Base-by-base conservation (phyloP, 2,113 vertebrate genomes). In the Ageneiosus marmoratus region DNA sequence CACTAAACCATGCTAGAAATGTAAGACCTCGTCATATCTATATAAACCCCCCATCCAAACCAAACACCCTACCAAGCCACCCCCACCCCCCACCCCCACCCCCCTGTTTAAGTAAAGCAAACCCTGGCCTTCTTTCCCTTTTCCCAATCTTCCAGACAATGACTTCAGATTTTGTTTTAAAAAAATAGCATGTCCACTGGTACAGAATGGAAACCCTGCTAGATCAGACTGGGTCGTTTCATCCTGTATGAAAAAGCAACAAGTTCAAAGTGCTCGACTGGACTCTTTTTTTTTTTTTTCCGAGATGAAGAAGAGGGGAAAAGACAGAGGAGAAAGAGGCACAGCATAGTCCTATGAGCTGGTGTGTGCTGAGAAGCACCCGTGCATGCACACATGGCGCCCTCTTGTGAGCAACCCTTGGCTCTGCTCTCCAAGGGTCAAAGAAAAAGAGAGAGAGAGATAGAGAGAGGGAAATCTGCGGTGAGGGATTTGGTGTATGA, bases 201-300 rank as follows among this genome's bases (percentile, higher is more conserved):
- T 88, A 81, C 77, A 88, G 80, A 89, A 48, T 56, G 80, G 79
- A 86, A 58, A 85, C 85, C 88, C 88, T 89, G 67, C 83, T 73
- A 48, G 76, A 89, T 90, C 87, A 22, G 63, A 89, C 51, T 11
- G 83, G 87, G 84, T 50, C 73, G 73, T 88, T 90, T 82, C 85
- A 84, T 89, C 78, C 12, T 89, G 34, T 44, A 37, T 77, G 8
- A 81, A 91, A 86, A 87, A 86, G 86, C 78, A 89, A 88, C 55
- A 79, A 34, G 89, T 88, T 91, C 89, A 92, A 88, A 93, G 93
- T 94, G 92, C 92, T 92, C 86, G 77, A 90, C 81, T 89, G 90
- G 84, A 91, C 89, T 90, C 65, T 85, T 90, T 88, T 81, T 70
- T 41, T 41, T n/a, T 41, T 41, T 41, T 41, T 41, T 5, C 37